Evolutionary conservation across 2,888 invertebrate genomes (phyloP), one percentile per base, ranked within the genome.

Genomic region (Noctua pronuba): DNA sequence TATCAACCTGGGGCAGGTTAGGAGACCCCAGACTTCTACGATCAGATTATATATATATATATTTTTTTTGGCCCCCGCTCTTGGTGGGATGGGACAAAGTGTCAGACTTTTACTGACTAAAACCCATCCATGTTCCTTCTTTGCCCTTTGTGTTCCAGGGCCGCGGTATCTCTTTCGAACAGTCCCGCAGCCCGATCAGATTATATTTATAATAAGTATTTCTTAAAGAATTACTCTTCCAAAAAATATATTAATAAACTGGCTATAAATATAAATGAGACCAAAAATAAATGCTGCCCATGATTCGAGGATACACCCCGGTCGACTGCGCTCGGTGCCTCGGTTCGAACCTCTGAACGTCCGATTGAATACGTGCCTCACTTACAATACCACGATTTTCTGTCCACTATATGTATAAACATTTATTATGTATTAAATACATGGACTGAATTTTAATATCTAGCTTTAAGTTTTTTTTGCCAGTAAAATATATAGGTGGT

Each of bases 311-410:
- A 90, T 91, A 89, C 64, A 70, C 72, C 78, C 81, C 82, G 73
- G 77, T 84, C 84, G 82, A 87, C 75, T 86, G 86, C 80, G 83
- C 86, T 65, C 64, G 8, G 75, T 52, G 72, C 69, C 86, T 60
- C 60, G 7, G 75, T 58, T 69, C 72, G 62, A 73, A 75, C 83
- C 90, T 88, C 89, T 90, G 84, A 91, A 86, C 91, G 91, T 93
- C 90, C 93, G 91, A 94, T 94, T 93, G 93, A 93, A 93, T 91
- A 94, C 94, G 94, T 94, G 93, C 92, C 90, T 92, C 88, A 90
- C 89, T 90, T 92, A 90, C 90, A 92, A 86, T 86, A 84, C 86
- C 58, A 74, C 81, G 85, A 88, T 87, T 88, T 88, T 71, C 75
- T 84, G 73, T 75, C 75, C 83, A 87, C 78, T 74, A 31, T n/a